Percentiles rank a stretch among this genome's conserved stretches.
Evolutionary conservation across 2,797 vertebrate species (phyloP).

Genomic region (Amniataba percoides): DNA sequence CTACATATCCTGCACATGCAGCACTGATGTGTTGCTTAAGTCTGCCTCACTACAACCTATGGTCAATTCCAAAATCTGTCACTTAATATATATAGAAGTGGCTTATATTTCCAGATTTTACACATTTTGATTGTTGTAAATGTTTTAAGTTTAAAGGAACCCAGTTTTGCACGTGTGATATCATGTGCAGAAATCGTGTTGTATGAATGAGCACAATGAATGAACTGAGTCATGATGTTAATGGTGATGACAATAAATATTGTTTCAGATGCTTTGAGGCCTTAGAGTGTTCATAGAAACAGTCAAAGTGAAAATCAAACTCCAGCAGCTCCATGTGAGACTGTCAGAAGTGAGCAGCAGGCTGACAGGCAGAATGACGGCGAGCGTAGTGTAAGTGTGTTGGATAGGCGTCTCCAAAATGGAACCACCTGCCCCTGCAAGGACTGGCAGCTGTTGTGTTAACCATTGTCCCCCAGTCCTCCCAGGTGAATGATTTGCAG

Average conservation of each 20-base stretch:
- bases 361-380: slow-evolving; percentile 19
- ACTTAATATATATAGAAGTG: too few relatives aligned
- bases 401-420: slow-evolving; percentile 21
- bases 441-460: slow-evolving; percentile 1
- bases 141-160: too few relatives aligned
- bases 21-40: too few relatives aligned
- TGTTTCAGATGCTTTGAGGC: background rate
- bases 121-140: too few relatives aligned
- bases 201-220: too few relatives aligned
- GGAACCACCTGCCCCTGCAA: slow-evolving; percentile 7
- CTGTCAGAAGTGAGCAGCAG: slow-evolving; percentile 12
- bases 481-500: slow-evolving; percentile 49
- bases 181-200: too few relatives aligned
- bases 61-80: too few relatives aligned
- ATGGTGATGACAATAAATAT: background rate
- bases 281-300: background rate
- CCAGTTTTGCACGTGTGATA: too few relatives aligned
- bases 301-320: background rate
- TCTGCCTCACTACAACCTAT: too few relatives aligned
- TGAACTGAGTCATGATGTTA: too few relatives aligned
- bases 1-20: too few relatives aligned
- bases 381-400: slow-evolving; percentile 1
- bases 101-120: too few relatives aligned
- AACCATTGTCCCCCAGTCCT: slow-evolving; percentile 16
- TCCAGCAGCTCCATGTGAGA: background rate